phyloP scores from a whole-genome alignment of 2,113 vertebrate species.

The Mastomys natalensis region DNA sequence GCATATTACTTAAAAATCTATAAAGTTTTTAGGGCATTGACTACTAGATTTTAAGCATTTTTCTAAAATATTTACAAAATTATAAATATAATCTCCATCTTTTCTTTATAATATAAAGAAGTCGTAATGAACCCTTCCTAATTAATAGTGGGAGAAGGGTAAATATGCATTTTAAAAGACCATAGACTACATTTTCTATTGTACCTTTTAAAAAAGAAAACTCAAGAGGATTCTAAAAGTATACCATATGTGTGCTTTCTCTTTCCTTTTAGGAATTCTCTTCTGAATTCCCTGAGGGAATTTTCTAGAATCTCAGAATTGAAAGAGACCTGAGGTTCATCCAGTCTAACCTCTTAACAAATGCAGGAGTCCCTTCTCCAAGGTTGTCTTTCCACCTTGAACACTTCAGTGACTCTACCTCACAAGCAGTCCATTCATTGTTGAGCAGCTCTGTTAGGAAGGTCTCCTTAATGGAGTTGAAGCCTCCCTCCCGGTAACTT shows the following conservation, averaged over 20 bases:
- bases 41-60: slow-evolving; percentile 83
- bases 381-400: slow-evolving; percentile 76
- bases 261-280: slow-evolving; percentile 83
- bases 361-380: slow-evolving; percentile 73
- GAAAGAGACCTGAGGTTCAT: slow-evolving; percentile 81
- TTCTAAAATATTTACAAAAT: slow-evolving; percentile 79
- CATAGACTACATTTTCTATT: slow-evolving; percentile 78
- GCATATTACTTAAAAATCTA: slow-evolving; percentile 82
- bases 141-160: slow-evolving; percentile 72
- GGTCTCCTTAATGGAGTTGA: slow-evolving; percentile 74
- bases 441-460: slow-evolving; percentile 75
- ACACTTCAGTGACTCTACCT: slow-evolving; percentile 80
- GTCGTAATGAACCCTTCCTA: slow-evolving; percentile 71
- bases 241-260: slow-evolving; percentile 79
- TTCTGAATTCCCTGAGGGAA: slow-evolving; percentile 83
- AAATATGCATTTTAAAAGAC: slow-evolving; percentile 77
- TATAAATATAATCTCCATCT: slow-evolving; percentile 77
- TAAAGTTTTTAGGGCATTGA: slow-evolving; percentile 81
- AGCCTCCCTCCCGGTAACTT: slow-evolving; percentile 69
- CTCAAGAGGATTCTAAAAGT: slow-evolving; percentile 79
- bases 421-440: slow-evolving; percentile 73
- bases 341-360: slow-evolving; percentile 76
- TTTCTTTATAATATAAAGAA: slow-evolving; percentile 81
- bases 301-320: slow-evolving; percentile 82
- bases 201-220: slow-evolving; percentile 76